Conservation (phyloP, 2,113 vertebrate genomes). For the Scopus umbretta region DNA sequence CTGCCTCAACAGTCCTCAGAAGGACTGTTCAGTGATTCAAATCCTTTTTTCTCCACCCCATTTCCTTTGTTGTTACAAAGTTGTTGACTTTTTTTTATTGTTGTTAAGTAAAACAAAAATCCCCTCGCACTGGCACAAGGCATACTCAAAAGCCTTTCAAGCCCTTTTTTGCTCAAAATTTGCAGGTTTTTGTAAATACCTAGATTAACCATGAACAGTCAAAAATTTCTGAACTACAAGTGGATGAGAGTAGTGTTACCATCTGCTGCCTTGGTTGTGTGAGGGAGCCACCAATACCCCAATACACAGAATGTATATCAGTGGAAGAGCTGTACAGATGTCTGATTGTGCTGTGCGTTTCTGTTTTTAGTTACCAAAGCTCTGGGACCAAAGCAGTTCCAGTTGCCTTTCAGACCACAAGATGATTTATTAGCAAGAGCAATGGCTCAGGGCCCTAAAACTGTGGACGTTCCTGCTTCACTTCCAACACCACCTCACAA, state of each 20-base stretch:
- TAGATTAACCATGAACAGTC: neutral
- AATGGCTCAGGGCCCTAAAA: conserved; percentile 84
- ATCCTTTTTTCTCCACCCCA: neutral
- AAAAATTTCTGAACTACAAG: neutral
- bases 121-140: neutral
- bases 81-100: neutral
- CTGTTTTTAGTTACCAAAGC: conserved; percentile 83
- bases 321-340: neutral
- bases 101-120: neutral
- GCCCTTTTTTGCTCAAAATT: neutral
- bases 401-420: conserved; percentile 85
- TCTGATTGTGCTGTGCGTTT: neutral
- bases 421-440: conserved; percentile 84
- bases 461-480: conserved; percentile 92
- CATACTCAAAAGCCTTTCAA: neutral
- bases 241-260: neutral
- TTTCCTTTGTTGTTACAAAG: neutral
- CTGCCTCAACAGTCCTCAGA: neutral
- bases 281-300: neutral
- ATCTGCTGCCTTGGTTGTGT: neutral
- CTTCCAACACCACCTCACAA: conserved; percentile 96
- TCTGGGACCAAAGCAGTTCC: conserved; percentile 87
- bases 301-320: neutral
- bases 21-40: neutral
- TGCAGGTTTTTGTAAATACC: neutral